A percentile compares a stretch with the other conserved stretches of the same genome.
These are phyloP conservation scores for Lepisosteus oculatus DNA, from an alignment of 2,113 vertebrate species.

Conservation along the genomic window DNA sequence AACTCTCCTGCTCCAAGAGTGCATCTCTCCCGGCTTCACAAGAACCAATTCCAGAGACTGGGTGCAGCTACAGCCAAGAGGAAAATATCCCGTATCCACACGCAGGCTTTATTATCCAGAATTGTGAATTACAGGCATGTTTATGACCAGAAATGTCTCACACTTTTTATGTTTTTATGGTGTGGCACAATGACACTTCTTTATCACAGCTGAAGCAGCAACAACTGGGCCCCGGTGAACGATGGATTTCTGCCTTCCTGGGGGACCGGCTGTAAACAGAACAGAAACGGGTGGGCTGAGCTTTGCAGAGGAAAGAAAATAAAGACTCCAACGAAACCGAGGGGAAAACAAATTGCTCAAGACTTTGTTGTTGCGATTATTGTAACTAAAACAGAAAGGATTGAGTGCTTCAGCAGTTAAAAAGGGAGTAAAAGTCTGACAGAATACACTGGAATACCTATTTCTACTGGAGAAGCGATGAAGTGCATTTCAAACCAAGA, in stretches of 20 bases:
- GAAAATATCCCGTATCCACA: not conserved
- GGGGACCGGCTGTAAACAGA: not conserved
- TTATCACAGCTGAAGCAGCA: not conserved
- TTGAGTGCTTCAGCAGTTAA: no score
- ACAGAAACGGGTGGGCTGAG: not conserved
- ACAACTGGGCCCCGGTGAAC: no score
- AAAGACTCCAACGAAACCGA: not conserved
- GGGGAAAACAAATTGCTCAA: no score
- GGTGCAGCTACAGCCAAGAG: no score
- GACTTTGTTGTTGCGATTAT: not conserved
- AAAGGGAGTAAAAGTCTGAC: not conserved
- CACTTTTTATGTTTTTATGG: not conserved
- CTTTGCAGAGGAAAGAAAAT: not conserved
- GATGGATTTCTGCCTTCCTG: not conserved
- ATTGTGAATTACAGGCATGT: not conserved
- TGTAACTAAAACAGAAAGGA: not conserved
- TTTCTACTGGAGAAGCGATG: not conserved
- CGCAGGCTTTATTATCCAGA: not conserved
- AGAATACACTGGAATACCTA: not conserved
- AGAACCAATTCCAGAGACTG: no score
- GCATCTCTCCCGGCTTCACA: no score
- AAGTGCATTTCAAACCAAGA: not conserved
- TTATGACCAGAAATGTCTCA: constrained; percentile 3
- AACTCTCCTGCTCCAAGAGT: no score
- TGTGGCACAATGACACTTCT: not conserved